Conservation (phyloP, 2,797 vertebrate genomes). For the Cynopterus sphinx region DNA sequence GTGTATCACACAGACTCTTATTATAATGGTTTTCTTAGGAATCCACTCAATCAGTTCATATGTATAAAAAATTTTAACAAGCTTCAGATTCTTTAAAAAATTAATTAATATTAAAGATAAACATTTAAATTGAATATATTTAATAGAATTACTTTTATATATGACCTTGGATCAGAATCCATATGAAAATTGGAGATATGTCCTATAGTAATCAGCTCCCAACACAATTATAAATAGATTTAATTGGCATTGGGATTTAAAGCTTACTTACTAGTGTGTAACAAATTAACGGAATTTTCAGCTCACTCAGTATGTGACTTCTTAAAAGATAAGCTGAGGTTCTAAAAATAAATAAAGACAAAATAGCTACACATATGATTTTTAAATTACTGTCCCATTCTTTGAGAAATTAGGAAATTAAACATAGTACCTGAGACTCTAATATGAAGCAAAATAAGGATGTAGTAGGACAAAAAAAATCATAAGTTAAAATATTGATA, state of each 20-base stretch:
- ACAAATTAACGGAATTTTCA: conserved; percentile 86
- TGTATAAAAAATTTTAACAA: not conserved
- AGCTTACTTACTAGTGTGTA: conserved; percentile 81
- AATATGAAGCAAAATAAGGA: conserved; percentile 46
- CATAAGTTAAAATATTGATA: conserved; percentile 37
- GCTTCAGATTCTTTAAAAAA: conserved; percentile 28
- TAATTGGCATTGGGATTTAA: conserved; percentile 83
- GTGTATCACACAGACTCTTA: not conserved
- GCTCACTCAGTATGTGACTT: conserved; percentile 74
- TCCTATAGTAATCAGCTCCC: conserved; percentile 84
- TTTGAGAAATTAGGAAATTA: conserved; percentile 70
- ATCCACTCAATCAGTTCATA: not conserved
- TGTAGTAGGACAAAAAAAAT: conserved; percentile 43
- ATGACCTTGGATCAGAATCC: conserved; percentile 61
- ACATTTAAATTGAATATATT: conserved; percentile 25
- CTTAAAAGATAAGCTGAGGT: conserved; percentile 79
- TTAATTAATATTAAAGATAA: conserved; percentile 41
- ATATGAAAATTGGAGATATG: conserved; percentile 79
- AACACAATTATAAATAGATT: conserved; percentile 81
- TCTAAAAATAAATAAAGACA: conserved; percentile 64
- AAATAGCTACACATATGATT: conserved; percentile 79
- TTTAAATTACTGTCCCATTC: conserved; percentile 64
- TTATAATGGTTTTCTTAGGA: not conserved
- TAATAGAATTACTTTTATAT: conserved; percentile 48
- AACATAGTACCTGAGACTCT: not conserved